Percentiles rank a stretch among this genome's conserved stretches.
Conservation (phyloP, 2,888 invertebrate species). For the Cerceris ruficornis region DNA sequence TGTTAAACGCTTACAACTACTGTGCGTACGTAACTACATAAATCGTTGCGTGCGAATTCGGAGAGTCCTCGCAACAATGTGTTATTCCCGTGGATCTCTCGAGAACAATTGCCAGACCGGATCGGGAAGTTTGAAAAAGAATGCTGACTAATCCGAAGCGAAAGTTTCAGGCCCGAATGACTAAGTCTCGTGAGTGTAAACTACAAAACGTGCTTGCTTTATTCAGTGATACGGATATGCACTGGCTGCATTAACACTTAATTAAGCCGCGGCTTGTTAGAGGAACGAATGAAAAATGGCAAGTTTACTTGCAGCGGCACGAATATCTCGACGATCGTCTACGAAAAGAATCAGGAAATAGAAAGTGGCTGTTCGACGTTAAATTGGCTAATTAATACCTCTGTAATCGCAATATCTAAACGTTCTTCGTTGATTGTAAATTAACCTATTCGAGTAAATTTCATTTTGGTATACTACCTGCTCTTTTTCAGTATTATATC, state of each 20-base stretch:
- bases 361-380: neutral
- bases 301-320: neutral
- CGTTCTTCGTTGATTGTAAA: slow-evolving; percentile 1
- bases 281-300: slow-evolving; percentile 3
- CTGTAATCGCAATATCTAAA: neutral
- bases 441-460: neutral
- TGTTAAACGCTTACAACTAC: slow-evolving; percentile 18
- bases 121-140: slow-evolving; percentile 36
- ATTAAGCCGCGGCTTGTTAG: neutral
- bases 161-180: slow-evolving; percentile 32
- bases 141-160: slow-evolving; percentile 39
- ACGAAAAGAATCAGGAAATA: slow-evolving; percentile 14
- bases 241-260: slow-evolving; percentile 9
- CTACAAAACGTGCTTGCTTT: neutral
- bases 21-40: neutral
- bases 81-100: slow-evolving; percentile 17
- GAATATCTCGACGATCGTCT: slow-evolving; percentile 4
- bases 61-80: slow-evolving; percentile 29
- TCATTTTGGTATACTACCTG: no score
- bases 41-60: slow-evolving; percentile 28
- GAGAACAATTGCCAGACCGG: slow-evolving; percentile 39
- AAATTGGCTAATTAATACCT: slow-evolving; percentile 9
- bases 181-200: neutral
- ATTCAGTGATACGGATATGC: slow-evolving; percentile 5
- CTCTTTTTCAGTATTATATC: no score